Base-by-base conservation (phyloP, 2,797 vertebrate genomes). In the Staurois parvus region DNA sequence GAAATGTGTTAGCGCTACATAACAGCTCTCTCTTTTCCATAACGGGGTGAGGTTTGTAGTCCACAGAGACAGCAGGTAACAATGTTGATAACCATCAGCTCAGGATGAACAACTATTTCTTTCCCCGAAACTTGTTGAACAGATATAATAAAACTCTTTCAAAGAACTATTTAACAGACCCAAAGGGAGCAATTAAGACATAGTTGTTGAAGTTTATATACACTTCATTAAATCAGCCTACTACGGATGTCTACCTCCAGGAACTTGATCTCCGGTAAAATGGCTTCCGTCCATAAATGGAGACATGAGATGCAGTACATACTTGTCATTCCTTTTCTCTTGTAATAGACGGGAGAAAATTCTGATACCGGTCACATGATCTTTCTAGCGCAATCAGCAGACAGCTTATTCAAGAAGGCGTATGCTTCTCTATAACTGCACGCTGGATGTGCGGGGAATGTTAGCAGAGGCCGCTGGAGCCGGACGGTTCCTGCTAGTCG, bases 231-330 rank as follows among this genome's bases (percentile, higher is more conserved):
- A 34, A 52, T 21, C 52, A 24, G 21, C 0, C 52, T 24, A 1
- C 21, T 2, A 59, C 4, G 5, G 5, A 5, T 8, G 52, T 12
- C 21, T 59, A 7, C 1, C 21, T 59, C 9, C 52, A 24, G 19
- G 9, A 7, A 59, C 52, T 10, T 32, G 78, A 45, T 80, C 78
- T 70, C 29, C 64, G 21, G 37, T 9, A 80, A 70, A 52, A 80
- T 80, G 78, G 78, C 67, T 7, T 15, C 64, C 30, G 17, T n/a
- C 5, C 0, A 7, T 34, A 30, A 21, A 11, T 28, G 17, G 19
- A 52, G 29, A 59, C 52, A 59, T 24, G 1, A 24, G 21, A 24
- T n/a, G 2, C 21, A 9, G 52, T 24, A 9, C 21, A 9, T 0
- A 15, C 3, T 19, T 52, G 48, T 17, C 34, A 72, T 3, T 9